Conservation (phyloP, 2,797 vertebrate species). For the Chrosomus eos region DNA sequence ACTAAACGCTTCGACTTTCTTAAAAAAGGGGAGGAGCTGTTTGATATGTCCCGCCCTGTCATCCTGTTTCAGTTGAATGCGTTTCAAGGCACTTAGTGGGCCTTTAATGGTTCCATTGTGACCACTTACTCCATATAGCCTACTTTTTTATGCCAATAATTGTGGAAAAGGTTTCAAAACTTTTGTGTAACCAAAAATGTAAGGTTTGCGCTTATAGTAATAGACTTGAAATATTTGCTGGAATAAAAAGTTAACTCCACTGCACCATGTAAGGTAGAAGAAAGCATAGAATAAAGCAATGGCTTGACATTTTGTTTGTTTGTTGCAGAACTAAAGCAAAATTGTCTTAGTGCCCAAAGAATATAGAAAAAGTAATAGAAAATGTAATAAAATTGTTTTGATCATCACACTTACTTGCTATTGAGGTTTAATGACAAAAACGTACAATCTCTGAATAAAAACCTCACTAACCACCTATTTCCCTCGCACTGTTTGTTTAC, state of each 20-base stretch:
- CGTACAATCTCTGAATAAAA: not conserved
- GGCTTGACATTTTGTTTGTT: not conserved
- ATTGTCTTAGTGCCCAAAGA: not conserved
- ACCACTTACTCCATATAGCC: not conserved
- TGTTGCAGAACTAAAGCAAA: not conserved
- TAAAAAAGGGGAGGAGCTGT: no score
- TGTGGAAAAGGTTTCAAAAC: not conserved
- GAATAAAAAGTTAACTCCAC: not conserved
- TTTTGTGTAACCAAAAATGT: not conserved
- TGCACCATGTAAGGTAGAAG: not conserved
- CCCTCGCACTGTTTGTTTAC: constrained; percentile 21
- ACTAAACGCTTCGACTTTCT: no score
- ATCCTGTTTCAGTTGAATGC: no score
- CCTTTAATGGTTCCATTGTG: not conserved
- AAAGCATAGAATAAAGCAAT: not conserved
- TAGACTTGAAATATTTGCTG: not conserved
- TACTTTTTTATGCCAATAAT: not conserved
- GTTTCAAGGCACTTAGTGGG: no score
- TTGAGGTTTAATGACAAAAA: not conserved
- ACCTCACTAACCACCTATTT: not conserved
- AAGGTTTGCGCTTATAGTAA: not conserved
- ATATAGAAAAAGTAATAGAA: not conserved
- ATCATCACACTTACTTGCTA: not conserved
- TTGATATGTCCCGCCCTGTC: no score
- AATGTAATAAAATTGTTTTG: not conserved